Percentiles rank a stretch among this genome's conserved stretches.
These are phyloP conservation scores for Lycaon pictus DNA, from an alignment of 2,113 vertebrate genomes.

Conservation along the genomic window DNA sequence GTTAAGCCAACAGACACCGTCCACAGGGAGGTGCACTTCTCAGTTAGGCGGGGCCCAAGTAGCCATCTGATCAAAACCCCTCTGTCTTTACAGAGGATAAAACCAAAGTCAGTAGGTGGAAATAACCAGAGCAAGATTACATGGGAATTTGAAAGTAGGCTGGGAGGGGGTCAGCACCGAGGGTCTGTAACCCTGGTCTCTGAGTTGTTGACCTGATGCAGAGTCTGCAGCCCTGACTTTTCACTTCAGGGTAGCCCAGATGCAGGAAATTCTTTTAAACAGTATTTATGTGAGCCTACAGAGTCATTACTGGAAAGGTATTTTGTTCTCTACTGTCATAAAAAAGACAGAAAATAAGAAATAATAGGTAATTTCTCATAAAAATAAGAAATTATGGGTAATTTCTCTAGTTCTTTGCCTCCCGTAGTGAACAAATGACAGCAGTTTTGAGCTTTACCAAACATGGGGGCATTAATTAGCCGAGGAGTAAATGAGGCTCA, in stretches of 20 bases:
- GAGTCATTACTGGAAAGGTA: background rate
- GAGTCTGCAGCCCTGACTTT: background rate
- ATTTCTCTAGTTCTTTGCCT: background rate
- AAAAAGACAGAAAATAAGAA: background rate
- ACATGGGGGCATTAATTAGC: background rate
- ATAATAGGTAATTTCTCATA: no score
- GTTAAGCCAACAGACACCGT: background rate
- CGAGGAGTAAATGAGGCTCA: background rate
- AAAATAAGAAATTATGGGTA: background rate
- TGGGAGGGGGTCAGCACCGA: background rate
- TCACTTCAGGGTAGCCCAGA: background rate
- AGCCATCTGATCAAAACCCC: background rate
- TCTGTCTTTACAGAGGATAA: background rate
- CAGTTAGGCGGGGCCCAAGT: background rate
- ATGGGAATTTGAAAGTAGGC: background rate
- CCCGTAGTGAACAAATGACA: background rate
- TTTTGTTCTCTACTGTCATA: background rate
- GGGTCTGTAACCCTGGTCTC: background rate
- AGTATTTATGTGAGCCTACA: background rate
- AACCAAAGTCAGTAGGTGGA: background rate
- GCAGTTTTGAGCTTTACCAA: background rate
- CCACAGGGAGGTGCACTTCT: background rate
- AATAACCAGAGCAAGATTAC: background rate
- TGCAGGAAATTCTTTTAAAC: background rate
- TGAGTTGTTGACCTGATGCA: background rate